Base-by-base conservation (phyloP, 2,888 invertebrate genomes). In the Paralinhomoeus sp. region DNA sequence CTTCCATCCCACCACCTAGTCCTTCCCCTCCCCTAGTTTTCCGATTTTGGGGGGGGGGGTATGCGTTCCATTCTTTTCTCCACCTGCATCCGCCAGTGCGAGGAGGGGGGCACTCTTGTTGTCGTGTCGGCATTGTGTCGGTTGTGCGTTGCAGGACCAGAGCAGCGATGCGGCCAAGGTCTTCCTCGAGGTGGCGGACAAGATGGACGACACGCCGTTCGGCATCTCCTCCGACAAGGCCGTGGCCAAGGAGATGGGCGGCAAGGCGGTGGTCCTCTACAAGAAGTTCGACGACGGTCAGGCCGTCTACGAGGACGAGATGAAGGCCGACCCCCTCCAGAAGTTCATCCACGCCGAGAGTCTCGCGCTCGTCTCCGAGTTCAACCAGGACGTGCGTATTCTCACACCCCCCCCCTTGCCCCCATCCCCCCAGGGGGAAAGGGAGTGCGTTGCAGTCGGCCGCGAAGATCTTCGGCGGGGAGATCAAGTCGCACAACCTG, bases 401-500 rank as follows among this genome's bases (percentile, higher is more conserved):
- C n/a, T n/a, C n/a, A 21, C 7, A 21, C n/a, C 18, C 21, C n/a
- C 15, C 34, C 24, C 15, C 13, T 23, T 23, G 21, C 36, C 17
- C 27, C 15, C 13, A 21, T 43, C 18, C 37, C 18, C n/a, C 21
- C 1, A 17, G 17, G 3, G 34, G 37, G n/a, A 18, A 39, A 34
- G 2, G 37, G 43, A 27, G 42, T 43, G 43, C 18, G 44, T 50
- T 53, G 42, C 57, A 69, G 66, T 87, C 85, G 27, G 93, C 97
- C 15, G 80, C 83, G 63, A 89, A 89, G 68, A 87, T 99, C 68
- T 99, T 99, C 64, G 85, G 89, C 44, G 93, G 93, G 54, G 82
- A 85, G 48, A 81, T 97, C 69, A 91, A 93, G 70, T 82, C 79
- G 59, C 97, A 99, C 68, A 73, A 91, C 53, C 73, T 99, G 50